These are phyloP conservation scores for Otis tarda DNA, from an alignment of 2,113 vertebrate genomes.

Conservation along the genomic window DNA sequence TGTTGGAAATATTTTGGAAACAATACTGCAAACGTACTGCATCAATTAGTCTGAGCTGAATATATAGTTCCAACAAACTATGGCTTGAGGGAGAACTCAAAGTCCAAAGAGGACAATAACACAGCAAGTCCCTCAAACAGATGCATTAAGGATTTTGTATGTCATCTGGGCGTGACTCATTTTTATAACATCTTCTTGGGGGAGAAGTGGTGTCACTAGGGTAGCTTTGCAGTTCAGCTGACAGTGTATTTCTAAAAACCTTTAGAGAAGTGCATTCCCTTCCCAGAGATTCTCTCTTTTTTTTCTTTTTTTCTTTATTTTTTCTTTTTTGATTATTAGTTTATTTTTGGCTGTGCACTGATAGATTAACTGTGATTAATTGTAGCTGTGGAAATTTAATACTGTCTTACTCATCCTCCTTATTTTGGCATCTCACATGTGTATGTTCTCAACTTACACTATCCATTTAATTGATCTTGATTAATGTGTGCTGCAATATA, in stretches of 20 bases:
- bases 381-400: slow-evolving; percentile 53
- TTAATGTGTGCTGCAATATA: slow-evolving; percentile 57
- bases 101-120: slow-evolving; percentile 68
- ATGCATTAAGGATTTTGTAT: slow-evolving; percentile 65
- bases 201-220: slow-evolving; percentile 40
- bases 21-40: slow-evolving; percentile 65
- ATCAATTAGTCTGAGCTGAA: slow-evolving; percentile 62
- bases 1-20: slow-evolving; percentile 66
- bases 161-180: slow-evolving; percentile 65
- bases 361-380: slow-evolving; percentile 57
- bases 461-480: slow-evolving; percentile 62
- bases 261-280: slow-evolving; percentile 13
- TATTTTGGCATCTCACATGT: slow-evolving; percentile 17
- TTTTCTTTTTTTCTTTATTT: not conserved
- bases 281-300: not conserved
- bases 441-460: slow-evolving; percentile 36
- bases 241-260: slow-evolving; percentile 50
- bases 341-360: slow-evolving; percentile 45
- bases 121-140: slow-evolving; percentile 62
- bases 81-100: slow-evolving; percentile 59
- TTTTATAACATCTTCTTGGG: slow-evolving; percentile 63
- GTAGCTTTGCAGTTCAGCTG: slow-evolving; percentile 46
- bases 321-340: not conserved
- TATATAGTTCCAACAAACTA: slow-evolving; percentile 67
- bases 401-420: slow-evolving; percentile 36